Evolutionary conservation across 1,140 invertebrate species (phyloP).

Genomic region (Tyrophagus putrescentiae): DNA sequence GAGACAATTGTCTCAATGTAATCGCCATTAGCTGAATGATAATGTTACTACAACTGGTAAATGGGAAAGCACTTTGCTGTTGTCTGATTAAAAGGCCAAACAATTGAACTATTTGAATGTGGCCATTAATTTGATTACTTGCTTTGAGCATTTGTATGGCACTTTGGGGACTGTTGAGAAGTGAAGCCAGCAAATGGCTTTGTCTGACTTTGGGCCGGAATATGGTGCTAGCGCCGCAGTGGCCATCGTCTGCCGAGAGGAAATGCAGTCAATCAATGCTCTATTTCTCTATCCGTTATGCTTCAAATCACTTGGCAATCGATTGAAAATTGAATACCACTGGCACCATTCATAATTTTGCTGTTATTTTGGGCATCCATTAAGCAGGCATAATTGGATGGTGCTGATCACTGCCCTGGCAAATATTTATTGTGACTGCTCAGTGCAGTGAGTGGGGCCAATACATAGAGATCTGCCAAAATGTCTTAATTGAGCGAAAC

Average conservation of each 20-base stretch:
- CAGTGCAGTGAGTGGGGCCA: too few species aligned
- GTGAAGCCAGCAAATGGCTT: too few species aligned
- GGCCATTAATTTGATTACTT: background rate
- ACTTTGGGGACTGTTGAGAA: slow-evolving; percentile 1
- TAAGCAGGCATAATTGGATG: background rate
- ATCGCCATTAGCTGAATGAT: background rate
- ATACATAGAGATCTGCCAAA: background rate
- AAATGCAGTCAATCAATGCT: slow-evolving; percentile 7
- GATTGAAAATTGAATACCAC: slow-evolving; percentile 7
- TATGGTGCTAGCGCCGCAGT: background rate
- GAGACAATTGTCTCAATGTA: slow-evolving; percentile 10
- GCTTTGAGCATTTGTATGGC: slow-evolving; percentile 3
- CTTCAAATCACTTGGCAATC: slow-evolving; percentile 1
- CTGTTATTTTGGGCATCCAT: background rate
- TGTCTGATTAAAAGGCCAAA: too few species aligned
- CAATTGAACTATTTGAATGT: too few species aligned
- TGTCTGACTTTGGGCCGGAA: too few species aligned
- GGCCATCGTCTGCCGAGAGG: background rate
- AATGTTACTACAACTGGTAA: background rate
- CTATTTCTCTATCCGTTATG: slow-evolving; percentile 13
- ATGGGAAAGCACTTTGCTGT: too few species aligned
- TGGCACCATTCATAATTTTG: background rate
- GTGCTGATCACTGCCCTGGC: background rate
- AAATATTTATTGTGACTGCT: too few species aligned
- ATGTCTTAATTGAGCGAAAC: too few species aligned